Evolutionary conservation across 2,113 vertebrate species (phyloP).

Genomic region (Phrynosoma platyrhinos): DNA sequence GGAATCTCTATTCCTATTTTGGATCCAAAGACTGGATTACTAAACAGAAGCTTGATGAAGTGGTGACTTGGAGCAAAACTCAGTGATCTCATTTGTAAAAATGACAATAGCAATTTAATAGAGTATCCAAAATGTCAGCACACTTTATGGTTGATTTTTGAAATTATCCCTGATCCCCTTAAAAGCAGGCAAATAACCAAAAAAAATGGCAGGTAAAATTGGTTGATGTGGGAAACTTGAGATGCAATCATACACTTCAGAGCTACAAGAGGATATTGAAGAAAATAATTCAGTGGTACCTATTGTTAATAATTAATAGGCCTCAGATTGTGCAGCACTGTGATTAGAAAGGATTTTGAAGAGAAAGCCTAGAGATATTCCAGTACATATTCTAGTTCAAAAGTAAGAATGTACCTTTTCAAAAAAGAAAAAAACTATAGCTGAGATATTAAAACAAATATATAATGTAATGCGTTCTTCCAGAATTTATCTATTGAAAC

Average conservation of each 20-base stretch:
- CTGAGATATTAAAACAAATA: background rate
- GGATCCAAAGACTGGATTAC: background rate
- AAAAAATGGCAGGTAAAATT: background rate
- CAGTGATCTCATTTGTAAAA: background rate
- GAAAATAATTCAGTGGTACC: background rate
- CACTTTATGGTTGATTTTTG: background rate
- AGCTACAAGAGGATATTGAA: background rate
- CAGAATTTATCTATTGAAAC: background rate
- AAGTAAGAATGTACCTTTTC: too few species aligned
- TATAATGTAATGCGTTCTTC: background rate
- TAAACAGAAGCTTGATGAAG: background rate
- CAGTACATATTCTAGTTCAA: too few species aligned
- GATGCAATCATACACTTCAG: too few species aligned
- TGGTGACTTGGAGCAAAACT: background rate
- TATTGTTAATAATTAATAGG: background rate
- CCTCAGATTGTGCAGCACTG: background rate
- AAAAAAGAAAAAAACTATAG: too few species aligned
- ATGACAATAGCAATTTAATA: background rate
- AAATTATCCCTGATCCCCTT: background rate
- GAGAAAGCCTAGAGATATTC: background rate
- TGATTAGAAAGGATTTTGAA: background rate
- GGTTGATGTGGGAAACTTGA: background rate
- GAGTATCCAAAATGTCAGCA: background rate
- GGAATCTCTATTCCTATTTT: background rate
- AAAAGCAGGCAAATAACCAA: too few species aligned